Conservation (phyloP, 2,113 vertebrate genomes). For the Phalacrocorax brasilianus region DNA sequence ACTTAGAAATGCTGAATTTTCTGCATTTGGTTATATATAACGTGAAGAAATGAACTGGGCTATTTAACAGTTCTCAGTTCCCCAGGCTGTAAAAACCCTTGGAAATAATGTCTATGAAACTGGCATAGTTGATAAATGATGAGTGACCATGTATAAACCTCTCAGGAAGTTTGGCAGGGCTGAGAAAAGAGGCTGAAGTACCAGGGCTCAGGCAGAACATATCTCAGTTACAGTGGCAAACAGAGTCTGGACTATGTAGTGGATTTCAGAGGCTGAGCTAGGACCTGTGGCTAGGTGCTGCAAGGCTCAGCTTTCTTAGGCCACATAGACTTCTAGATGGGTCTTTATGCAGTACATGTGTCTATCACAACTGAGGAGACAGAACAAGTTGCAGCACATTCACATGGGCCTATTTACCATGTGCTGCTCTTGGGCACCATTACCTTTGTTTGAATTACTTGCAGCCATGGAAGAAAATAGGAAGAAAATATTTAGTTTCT, state of each 20-base stretch:
- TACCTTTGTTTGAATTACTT: background rate
- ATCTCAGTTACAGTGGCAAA: background rate
- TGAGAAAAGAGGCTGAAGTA: background rate
- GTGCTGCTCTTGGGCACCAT: background rate
- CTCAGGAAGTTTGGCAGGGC: background rate
- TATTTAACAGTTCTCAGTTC: background rate
- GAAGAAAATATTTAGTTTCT: background rate
- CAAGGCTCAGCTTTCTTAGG: background rate
- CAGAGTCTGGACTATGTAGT: rapidly evolving
- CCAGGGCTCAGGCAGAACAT: background rate
- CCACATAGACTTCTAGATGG: background rate
- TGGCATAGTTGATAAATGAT: background rate
- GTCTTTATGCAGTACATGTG: background rate
- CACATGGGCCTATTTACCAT: background rate
- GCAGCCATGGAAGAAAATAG: background rate
- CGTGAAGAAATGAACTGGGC: background rate
- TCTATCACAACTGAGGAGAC: background rate
- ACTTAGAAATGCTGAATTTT: background rate
- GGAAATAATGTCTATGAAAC: background rate
- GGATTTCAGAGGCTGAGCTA: background rate
- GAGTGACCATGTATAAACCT: background rate
- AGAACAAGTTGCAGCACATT: background rate
- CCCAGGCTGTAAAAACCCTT: background rate
- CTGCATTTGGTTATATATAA: background rate
- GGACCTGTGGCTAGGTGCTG: background rate